Base-by-base conservation (phyloP, 1,140 invertebrate genomes). In the Temnothorax longispinosus region DNA sequence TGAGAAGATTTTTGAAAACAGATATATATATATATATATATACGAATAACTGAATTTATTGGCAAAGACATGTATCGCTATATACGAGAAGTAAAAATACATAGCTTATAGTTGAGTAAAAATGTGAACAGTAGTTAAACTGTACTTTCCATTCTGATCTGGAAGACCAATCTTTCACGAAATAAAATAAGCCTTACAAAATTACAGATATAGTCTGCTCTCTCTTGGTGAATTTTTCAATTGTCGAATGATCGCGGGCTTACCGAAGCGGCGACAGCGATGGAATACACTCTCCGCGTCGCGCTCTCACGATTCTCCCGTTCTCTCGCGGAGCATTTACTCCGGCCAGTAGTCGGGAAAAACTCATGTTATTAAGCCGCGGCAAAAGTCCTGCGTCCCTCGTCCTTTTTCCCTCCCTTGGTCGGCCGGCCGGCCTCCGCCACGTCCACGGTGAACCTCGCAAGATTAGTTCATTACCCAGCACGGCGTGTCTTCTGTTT, bases 391-490 rank as follows among this genome's bases (percentile, higher is more conserved):
- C 62, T 60, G 84, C 86, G 56, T 89, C 82, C 54, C 74, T 69
- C 65, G 60, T 81, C 85, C 67, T 86, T 84, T 89, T 67, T 67
- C 69, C 69, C 64, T 71, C 44, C 85, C 78, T 85, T 71, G 62
- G 56, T 64, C 58, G 56, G 54, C 69, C 71, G 65, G 65, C 72
- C 74, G 67, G 77, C 64, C 71, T 77, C 80, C 65, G 64, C 62
- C 84, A 65, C 64, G 78, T 77, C 47, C 41, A n/a, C 77, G 64
- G 54, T 78, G 80, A 82, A 81, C 75, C 90, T 87, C 62, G 88
- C 90, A 89, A 93, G 92, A 93, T 93, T 93, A 93, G 92, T 93
- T 93, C 92, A 93, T 93, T 93, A 93, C 86, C 88, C 88, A 86
- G 87, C 87, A 62, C 87, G 89, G 89, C 91, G 88, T 93, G 91